These are phyloP conservation scores for Calycopis cecrops DNA, from an alignment of 1,140 invertebrate genomes.

Conservation along the genomic window DNA sequence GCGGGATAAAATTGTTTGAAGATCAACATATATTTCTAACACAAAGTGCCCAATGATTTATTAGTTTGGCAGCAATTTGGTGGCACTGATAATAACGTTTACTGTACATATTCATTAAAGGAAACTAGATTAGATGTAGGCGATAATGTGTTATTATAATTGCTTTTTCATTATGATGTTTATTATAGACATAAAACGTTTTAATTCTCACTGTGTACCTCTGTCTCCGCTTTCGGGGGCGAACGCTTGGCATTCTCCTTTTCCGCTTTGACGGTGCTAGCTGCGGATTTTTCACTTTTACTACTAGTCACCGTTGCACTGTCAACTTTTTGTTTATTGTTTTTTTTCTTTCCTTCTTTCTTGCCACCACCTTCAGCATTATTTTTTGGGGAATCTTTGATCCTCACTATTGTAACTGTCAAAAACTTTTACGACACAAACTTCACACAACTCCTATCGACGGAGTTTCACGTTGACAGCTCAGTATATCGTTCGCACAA, in stretches of 20 bases:
- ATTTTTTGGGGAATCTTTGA: slow-evolving; percentile 73
- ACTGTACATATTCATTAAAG: slow-evolving; percentile 12
- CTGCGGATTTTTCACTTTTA: slow-evolving; percentile 45
- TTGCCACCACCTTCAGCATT: slow-evolving; percentile 72
- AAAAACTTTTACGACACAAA: slow-evolving; percentile 31
- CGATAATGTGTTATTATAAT: neutral
- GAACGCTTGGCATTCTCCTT: slow-evolving; percentile 48
- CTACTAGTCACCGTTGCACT: slow-evolving; percentile 48
- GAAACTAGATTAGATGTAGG: neutral
- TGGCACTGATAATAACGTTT: slow-evolving; percentile 14
- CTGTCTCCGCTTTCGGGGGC: slow-evolving; percentile 37
- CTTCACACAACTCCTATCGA: slow-evolving; percentile 17
- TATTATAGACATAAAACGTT: neutral
- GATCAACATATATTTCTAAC: slow-evolving; percentile 26
- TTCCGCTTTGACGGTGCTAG: slow-evolving; percentile 42
- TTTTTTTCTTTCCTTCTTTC: slow-evolving; percentile 76
- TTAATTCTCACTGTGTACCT: slow-evolving; percentile 35
- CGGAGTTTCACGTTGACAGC: neutral
- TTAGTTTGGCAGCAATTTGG: slow-evolving; percentile 22
- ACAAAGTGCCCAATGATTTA: slow-evolving; percentile 25
- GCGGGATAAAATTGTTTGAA: slow-evolving; percentile 27
- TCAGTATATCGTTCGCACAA: neutral
- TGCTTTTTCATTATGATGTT: too few species aligned
- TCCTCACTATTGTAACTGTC: slow-evolving; percentile 74
- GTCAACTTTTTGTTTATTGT: slow-evolving; percentile 61